Percentiles rank a stretch among this genome's conserved stretches.
Conservation (phyloP, 2,113 vertebrate species). For the Sylvia atricapilla region DNA sequence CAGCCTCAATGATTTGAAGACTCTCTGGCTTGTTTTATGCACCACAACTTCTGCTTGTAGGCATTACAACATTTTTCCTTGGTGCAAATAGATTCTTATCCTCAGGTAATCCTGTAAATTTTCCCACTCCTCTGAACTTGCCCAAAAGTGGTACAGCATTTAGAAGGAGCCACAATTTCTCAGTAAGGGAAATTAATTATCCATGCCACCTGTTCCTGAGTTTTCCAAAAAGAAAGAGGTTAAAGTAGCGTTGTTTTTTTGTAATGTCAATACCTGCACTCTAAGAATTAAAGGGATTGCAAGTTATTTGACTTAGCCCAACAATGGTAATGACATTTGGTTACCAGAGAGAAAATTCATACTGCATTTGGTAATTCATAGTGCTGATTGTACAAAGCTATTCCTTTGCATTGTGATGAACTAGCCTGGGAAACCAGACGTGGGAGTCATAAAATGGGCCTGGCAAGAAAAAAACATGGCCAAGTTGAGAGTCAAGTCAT, state of each 20-base stretch:
- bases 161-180: background rate
- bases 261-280: slow-evolving; percentile 54
- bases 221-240: background rate
- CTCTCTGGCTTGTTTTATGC: background rate
- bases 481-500: background rate
- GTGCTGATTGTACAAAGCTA: background rate
- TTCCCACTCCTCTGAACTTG: background rate
- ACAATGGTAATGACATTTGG: slow-evolving; percentile 32
- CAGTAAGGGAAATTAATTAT: slow-evolving; percentile 31
- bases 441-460: background rate
- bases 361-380: background rate
- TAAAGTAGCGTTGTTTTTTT: slow-evolving; percentile 41
- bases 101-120: background rate
- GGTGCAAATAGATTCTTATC: background rate
- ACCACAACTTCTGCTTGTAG: background rate
- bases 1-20: background rate
- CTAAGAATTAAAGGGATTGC: slow-evolving; percentile 41
- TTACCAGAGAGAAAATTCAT: slow-evolving; percentile 52
- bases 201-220: slow-evolving; percentile 39
- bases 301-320: slow-evolving; percentile 50
- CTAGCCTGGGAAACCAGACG: background rate
- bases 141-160: background rate
- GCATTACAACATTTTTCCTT: background rate
- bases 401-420: background rate
- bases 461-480: background rate